Evolutionary conservation across 1,140 invertebrate species (phyloP).

Genomic region (Aphaenogaster ashmeadi): DNA sequence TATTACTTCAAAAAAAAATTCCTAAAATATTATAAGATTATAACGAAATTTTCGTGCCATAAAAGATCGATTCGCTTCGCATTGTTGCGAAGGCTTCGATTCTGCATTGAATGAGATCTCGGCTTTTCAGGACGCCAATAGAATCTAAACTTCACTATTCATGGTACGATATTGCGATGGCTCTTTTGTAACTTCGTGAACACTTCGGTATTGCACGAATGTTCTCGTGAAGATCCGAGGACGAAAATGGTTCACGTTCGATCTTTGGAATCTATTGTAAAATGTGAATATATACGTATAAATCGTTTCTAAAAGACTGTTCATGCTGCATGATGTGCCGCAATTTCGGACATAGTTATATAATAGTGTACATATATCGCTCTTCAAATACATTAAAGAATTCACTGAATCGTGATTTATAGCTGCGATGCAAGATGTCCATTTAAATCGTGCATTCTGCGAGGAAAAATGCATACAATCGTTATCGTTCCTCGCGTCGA

Average conservation of each 20-base stretch:
- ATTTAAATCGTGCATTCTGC: slow-evolving; percentile 3
- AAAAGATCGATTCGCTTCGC: not conserved
- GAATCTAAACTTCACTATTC: not conserved
- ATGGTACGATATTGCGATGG: slow-evolving; percentile 22
- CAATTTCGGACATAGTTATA: not conserved
- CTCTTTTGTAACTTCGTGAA: slow-evolving; percentile 17
- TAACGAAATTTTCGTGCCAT: not conserved
- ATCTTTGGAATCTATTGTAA: slow-evolving; percentile 13
- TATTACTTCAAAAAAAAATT: not conserved
- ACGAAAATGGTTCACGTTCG: not conserved
- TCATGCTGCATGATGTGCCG: not conserved
- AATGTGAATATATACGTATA: slow-evolving; percentile 53
- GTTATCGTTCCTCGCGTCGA: slow-evolving; percentile 3
- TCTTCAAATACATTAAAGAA: slow-evolving; percentile 8
- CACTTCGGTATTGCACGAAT: not conserved
- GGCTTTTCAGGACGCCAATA: not conserved
- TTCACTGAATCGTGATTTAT: slow-evolving; percentile 2
- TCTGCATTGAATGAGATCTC: not conserved
- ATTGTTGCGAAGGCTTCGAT: not conserved
- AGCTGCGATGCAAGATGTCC: slow-evolving; percentile 7
- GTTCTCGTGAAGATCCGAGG: not conserved
- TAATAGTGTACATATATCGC: slow-evolving; percentile 5
- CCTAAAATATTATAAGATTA: not conserved
- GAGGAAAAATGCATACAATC: slow-evolving; percentile 14
- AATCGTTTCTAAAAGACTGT: slow-evolving; percentile 61